A percentile compares a stretch with the other conserved stretches of the same genome.
These are phyloP conservation scores for Anguilla pacifica DNA, from an alignment of 2,797 vertebrate genomes.

Conservation along the genomic window DNA sequence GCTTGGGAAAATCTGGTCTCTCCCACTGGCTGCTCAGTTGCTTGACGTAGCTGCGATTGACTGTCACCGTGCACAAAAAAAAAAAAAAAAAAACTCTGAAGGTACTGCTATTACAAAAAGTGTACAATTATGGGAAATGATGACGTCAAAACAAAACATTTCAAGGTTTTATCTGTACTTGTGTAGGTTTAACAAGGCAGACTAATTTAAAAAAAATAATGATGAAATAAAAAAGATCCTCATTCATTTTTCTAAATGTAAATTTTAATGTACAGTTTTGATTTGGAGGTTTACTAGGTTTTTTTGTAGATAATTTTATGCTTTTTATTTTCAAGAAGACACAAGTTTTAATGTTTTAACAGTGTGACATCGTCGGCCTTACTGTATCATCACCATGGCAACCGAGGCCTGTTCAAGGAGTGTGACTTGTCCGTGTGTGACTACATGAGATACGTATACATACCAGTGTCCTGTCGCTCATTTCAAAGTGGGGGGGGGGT, in stretches of 20 bases:
- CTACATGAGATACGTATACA: slow-evolving; percentile 71
- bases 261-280: slow-evolving; percentile 99
- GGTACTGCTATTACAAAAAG: slow-evolving; percentile 67
- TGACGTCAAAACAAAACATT: slow-evolving; percentile 54
- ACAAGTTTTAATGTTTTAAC: slow-evolving; percentile 64
- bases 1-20: slow-evolving; percentile 42
- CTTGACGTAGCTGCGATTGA: slow-evolving; percentile 56
- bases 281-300: slow-evolving; percentile 92
- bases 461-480: slow-evolving; percentile 70
- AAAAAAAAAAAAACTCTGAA: slow-evolving; percentile 53
- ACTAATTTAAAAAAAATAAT: slow-evolving; percentile 74
- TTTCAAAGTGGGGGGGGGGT: slow-evolving; percentile 73
- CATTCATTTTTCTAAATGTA: slow-evolving; percentile 80
- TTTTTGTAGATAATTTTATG: slow-evolving; percentile 86
- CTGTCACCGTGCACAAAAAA: slow-evolving; percentile 65
- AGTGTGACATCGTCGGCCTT: slow-evolving; percentile 81
- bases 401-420: slow-evolving; percentile 52
- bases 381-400: slow-evolving; percentile 73
- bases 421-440: slow-evolving; percentile 53
- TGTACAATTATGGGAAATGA: slow-evolving; percentile 49
- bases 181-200: slow-evolving; percentile 81
- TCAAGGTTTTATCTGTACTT: slow-evolving; percentile 86
- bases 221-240: slow-evolving; percentile 39
- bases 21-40: slow-evolving; percentile 64
- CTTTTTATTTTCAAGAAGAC: slow-evolving; percentile 80